Evolutionary conservation across 2,113 vertebrate genomes (phyloP).

Genomic region (Zosterops hypoxanthus): DNA sequence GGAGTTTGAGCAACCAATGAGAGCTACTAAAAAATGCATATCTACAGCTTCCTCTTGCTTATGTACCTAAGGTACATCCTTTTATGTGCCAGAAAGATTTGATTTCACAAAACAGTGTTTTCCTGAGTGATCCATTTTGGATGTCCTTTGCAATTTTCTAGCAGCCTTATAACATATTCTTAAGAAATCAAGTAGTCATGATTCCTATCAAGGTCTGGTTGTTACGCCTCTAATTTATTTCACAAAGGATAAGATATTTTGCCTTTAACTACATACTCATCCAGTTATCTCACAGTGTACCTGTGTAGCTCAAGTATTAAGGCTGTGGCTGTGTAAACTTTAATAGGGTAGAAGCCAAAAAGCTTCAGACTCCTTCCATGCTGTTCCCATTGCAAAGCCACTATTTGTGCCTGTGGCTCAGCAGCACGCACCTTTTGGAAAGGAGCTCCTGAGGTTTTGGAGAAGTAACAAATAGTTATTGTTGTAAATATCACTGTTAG

Average conservation of each 20-base stretch:
- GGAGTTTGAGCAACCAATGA: background rate
- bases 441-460: background rate
- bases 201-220: background rate
- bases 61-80: background rate
- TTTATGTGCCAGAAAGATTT: background rate
- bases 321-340: background rate
- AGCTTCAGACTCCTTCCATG: background rate
- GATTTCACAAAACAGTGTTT: background rate
- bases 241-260: background rate
- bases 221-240: background rate
- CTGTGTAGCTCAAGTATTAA: background rate
- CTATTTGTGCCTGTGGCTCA: background rate
- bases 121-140: background rate
- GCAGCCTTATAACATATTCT: background rate
- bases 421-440: accelerated
- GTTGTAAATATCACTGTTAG: background rate
- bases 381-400: background rate
- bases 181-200: background rate
- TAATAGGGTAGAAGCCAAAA: background rate
- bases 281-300: background rate
- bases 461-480: background rate
- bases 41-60: background rate
- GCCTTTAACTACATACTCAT: background rate
- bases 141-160: background rate
- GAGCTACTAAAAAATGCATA: background rate